Evolutionary conservation across 2,113 vertebrate genomes (phyloP).

Genomic region (Nerophis ophidion): DNA sequence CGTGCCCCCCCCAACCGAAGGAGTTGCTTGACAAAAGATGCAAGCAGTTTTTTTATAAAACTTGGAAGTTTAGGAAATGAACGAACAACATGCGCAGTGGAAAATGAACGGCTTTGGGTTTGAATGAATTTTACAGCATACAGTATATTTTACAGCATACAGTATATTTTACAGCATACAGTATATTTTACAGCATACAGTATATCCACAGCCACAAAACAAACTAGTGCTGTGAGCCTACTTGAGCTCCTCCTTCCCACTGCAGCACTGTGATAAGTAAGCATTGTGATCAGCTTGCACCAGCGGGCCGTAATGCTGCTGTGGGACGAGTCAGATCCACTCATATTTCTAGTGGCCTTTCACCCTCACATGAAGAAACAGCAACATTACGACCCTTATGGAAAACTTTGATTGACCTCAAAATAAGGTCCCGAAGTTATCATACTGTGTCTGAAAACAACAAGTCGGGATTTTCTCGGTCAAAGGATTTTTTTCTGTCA

Average conservation of each 20-base stretch:
- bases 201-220: slow-evolving; percentile 40
- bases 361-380: slow-evolving; percentile 2
- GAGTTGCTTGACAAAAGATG: slow-evolving; percentile 5
- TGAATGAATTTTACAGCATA: slow-evolving; percentile 22
- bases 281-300: slow-evolving; percentile 37
- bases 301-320: slow-evolving; percentile 31
- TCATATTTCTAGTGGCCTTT: slow-evolving; percentile 45
- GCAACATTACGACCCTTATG: slow-evolving; percentile 9
- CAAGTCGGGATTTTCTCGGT: no score
- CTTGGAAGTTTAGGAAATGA: neutral
- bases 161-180: slow-evolving; percentile 11
- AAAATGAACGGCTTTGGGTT: slow-evolving; percentile 34
- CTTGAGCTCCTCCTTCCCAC: slow-evolving; percentile 48
- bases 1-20: no score
- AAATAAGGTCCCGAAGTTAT: slow-evolving; percentile 12
- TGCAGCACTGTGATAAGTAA: slow-evolving; percentile 68
- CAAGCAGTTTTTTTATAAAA: neutral
- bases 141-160: slow-evolving; percentile 10
- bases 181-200: slow-evolving; percentile 14
- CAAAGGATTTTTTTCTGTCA: no score
- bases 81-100: slow-evolving; percentile 13
- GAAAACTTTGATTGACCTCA: slow-evolving; percentile 6
- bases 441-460: no score
- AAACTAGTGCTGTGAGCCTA: slow-evolving; percentile 36
- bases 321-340: slow-evolving; percentile 53